Evolutionary conservation across 2,888 invertebrate genomes (phyloP), one percentile per base, ranked within the genome.

Genomic region (Cryptophagus acutangulus): DNA sequence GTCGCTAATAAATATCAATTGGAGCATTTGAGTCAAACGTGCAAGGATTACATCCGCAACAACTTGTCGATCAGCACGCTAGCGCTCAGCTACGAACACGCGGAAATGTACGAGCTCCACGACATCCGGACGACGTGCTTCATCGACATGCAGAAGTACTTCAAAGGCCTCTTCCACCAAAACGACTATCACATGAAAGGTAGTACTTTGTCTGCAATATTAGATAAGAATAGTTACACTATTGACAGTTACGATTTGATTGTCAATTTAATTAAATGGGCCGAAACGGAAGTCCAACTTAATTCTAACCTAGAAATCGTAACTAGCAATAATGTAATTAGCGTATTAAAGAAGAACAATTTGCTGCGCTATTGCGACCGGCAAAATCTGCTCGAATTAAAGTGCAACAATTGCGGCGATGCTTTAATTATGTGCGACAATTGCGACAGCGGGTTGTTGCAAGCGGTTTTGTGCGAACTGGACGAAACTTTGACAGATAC

Each of bases 1-100:
- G 76, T 78, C n/a, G 75, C 78, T 17, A 76, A 77, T 54, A 82
- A 81, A 65, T 82, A 82, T 63, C 67, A 82, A 56, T 58, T 82
- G 25, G 73, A 75, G 44, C 70, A 73, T 54, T 64, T 79, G 31
- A 66, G 66, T 41, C 67, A 73, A 25, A 57, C 70, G 38, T 81
- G 79, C 57, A 63, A 75, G 41, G 59, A 69, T 36, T 78, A 75
- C 53, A 73, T 82, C 39, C 62, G 71, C 53, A 66, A 70, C 34
- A 74, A 78, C 58, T 64, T 78, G 24, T 74, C 72, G 59, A 71
- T 79, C 51, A 73, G 72, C 47, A 78, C 76, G 71, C 74, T 79
- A 9, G 68, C 77, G 39, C 67, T 76, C 43, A 71, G 78, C 41
- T 73, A 79, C 38, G 79, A 78, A 59, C 79, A 78, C 57, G 76